Evolutionary conservation across 2,113 vertebrate genomes (phyloP), one percentile per base, ranked within the genome.

Genomic region (Stictonetta naevosa): DNA sequence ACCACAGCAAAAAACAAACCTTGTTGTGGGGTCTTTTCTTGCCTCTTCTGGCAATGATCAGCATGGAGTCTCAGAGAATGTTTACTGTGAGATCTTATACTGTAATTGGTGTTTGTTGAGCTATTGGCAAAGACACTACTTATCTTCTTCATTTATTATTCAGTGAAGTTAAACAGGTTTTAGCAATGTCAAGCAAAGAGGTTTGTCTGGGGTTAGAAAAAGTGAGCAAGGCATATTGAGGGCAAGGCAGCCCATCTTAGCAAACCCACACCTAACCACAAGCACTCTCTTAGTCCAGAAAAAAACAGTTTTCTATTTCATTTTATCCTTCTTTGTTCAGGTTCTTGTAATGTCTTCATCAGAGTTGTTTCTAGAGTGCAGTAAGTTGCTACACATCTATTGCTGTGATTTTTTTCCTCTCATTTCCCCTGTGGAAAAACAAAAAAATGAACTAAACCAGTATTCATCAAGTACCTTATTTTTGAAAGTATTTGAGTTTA

Each of bases 381-480:
- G 3, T 34, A 74, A 79, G 14, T 42, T 40, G 22, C 36, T 67
- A 26, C 8, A 10, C 7, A 34, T 29, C 19, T 75, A 34, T 17
- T 9, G 2, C 16, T 78, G 20, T 60, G n/a, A 36, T 17, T 52
- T 29, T 60, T 86, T 74, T 64, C 10, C 31, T 64, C 23, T 52
- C 22, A 18, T 31, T 87, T 92, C 38, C 14, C 15, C 2, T 13
- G 17, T 9, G n/a, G 29, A 14, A 52, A 60, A 52, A 25, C 48
- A 56, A 81, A 23, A 1, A 0, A 0, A 0, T 10, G 8, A 15
- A 59, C 58, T 34, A 21, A 15, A 60, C 6, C 13, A 69, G 10
- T 29, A 52, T 55, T 94, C 69, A 36, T 83, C 34, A 33, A 74
- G 15, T 28, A 23, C 25, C 6, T n/a, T 13, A 52, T 76, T 64